Evolutionary conservation across 2,888 invertebrate species (phyloP).

Genomic region (Agonopterix subpropinquella): DNA sequence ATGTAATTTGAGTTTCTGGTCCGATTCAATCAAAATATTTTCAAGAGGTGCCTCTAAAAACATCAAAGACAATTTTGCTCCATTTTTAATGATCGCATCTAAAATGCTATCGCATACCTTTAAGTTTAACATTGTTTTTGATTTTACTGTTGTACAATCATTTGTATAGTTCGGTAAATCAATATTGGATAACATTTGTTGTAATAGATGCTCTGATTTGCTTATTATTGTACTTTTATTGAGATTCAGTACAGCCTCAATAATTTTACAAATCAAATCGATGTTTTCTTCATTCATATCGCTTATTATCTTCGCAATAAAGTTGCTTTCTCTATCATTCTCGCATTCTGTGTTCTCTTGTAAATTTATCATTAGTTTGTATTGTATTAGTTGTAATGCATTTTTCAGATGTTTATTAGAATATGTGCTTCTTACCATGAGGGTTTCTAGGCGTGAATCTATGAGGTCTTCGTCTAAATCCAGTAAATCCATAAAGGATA

Average conservation of each 20-base stretch:
- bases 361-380: constrained; percentile 55
- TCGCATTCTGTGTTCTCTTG: constrained; percentile 56
- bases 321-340: constrained; percentile 47
- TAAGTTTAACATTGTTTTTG: constrained; percentile 26
- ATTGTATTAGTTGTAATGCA: constrained; percentile 47
- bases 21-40: constrained; percentile 30
- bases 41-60: constrained; percentile 47
- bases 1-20: constrained; percentile 43
- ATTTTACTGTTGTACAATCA: constrained; percentile 1
- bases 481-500: constrained; percentile 54
- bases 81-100: constrained; percentile 32
- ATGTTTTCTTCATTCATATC: constrained; percentile 32
- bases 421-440: constrained; percentile 39
- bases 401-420: constrained; percentile 42
- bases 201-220: constrained; percentile 61
- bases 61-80: constrained; percentile 30
- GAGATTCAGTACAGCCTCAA: constrained; percentile 38
- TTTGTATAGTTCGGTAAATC: constrained; percentile 16
- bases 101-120: constrained; percentile 49
- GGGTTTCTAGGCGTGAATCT: constrained; percentile 42
- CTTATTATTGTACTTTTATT: constrained; percentile 35
- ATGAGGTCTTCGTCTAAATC: constrained; percentile 61
- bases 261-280: constrained; percentile 44
- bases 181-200: constrained; percentile 48
- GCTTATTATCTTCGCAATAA: constrained; percentile 41